Conservation (phyloP, 37 sponge, comb jelly and placozoan genomes). For the Crambe crambe region DNA sequence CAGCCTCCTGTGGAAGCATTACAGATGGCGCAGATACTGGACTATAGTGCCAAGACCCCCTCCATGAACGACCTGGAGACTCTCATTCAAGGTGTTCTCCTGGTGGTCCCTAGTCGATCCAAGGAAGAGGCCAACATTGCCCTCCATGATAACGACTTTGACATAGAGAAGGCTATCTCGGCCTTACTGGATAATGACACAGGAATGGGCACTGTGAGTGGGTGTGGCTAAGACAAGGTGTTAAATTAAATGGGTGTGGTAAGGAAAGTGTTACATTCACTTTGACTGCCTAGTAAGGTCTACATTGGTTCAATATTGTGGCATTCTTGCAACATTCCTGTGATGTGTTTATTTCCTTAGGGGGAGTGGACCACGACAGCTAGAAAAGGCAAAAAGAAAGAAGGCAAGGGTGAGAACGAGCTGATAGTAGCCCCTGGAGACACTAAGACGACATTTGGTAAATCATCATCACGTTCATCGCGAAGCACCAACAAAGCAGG, state of each 20-base stretch:
- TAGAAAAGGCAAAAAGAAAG: slow-evolving; percentile 34
- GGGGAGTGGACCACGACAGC: slow-evolving; percentile 50
- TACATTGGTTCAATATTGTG: too few species aligned
- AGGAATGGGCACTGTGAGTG: slow-evolving; percentile 16
- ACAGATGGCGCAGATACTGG: slow-evolving; percentile 59
- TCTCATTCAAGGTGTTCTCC: slow-evolving; percentile 24
- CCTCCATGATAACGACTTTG: slow-evolving; percentile 66
- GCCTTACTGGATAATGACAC: slow-evolving; percentile 51
- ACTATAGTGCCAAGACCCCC: not conserved
- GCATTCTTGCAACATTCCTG: too few species aligned
- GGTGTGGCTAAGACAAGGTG: slow-evolving; percentile 16
- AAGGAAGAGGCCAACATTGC: slow-evolving; percentile 56
- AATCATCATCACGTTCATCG: not conserved
- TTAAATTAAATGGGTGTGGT: slow-evolving; percentile 13
- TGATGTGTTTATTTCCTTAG: not conserved
- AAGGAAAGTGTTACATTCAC: too few species aligned
- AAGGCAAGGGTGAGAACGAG: not conserved
- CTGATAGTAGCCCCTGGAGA: slow-evolving; percentile 22
- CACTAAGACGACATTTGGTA: not conserved
- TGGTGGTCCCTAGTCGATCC: slow-evolving; percentile 25
- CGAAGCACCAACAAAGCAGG: slow-evolving; percentile 35
- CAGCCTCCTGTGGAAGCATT: slow-evolving; percentile 70
- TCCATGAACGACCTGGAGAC: slow-evolving; percentile 15
- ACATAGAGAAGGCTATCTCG: slow-evolving; percentile 49
- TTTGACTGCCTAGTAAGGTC: too few species aligned